Evolutionary conservation across 2,113 vertebrate genomes (phyloP), one percentile per base, ranked within the genome.

Genomic region (Anser brachyrhynchus): DNA sequence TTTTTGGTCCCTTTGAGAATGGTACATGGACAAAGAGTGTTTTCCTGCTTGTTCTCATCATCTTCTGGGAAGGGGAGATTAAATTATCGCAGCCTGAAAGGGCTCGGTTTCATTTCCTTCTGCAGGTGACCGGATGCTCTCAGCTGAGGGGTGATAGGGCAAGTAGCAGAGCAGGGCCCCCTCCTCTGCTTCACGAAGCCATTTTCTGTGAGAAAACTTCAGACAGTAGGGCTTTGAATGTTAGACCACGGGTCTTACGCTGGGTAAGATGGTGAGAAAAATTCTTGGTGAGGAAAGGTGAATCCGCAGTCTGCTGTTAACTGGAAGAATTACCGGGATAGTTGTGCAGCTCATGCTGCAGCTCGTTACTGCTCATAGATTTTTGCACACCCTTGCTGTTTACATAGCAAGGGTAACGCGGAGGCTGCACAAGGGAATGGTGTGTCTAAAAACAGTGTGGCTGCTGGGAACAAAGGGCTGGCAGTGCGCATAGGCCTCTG

Each of bases 271-370:
- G 37, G 62, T 73, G n/a, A 73, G 54, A 62, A 80, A 58, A 87
- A 85, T 7, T 19, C 9, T 77, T 77, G 69, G 41, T 1, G 1
- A 77, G 28, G 41, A 23, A 37, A 84, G 31, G 22, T 16, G 28
- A 88, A 80, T 25, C 26, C 28, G 58, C 15, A 35, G 21, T 19
- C 16, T 71, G 37, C 13, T 54, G 51, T 69, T 66, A 54, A 29
- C 13, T 25, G 46, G 16, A 67, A 77, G 55, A 58, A 71, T 55
- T 13, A 8, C 52, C 46, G 29, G 29, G 5, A 16, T 3, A 52
- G n/a, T 33, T 65, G 28, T 4, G 51, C 11, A 23, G 17, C 11
- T 86, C 3, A 0, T 23, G 41, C 23, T 74, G 67, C 4, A 6
- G 8, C 43, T 70, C n/a, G 26, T 70, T 14, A 4, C 41, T 43